Percentiles rank a stretch among this genome's conserved stretches.
These are phyloP conservation scores for Sericinus montela DNA, from an alignment of 2,888 invertebrate species.

Conservation along the genomic window DNA sequence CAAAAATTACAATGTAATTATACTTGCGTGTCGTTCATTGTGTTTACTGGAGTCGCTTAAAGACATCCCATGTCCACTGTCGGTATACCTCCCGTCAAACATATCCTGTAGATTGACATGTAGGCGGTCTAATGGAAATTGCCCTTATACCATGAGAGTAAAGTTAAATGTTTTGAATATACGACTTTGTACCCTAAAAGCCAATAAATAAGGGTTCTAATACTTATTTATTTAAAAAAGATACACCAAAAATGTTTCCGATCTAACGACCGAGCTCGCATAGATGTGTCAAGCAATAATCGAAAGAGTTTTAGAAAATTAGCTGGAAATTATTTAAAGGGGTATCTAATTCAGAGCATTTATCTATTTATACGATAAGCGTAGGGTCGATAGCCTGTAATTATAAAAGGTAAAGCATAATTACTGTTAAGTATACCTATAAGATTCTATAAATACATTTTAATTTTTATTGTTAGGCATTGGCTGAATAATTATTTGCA, in stretches of 20 bases:
- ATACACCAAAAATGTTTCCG: neutral
- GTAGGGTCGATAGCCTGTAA: constrained; percentile 13
- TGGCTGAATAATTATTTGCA: too few species aligned
- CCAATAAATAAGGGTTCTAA: constrained; percentile 20
- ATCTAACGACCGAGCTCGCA: constrained; percentile 18
- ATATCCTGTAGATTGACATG: constrained; percentile 33
- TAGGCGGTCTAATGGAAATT: constrained; percentile 24
- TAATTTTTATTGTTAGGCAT: too few species aligned
- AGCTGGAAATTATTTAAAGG: constrained; percentile 14
- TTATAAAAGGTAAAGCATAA: too few species aligned
- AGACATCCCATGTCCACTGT: constrained; percentile 14
- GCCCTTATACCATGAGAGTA: constrained; percentile 14
- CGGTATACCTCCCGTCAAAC: constrained; percentile 31
- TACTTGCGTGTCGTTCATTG: neutral
- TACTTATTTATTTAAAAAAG: constrained; percentile 19
- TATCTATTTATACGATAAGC: constrained; percentile 20
- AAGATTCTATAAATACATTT: too few species aligned
- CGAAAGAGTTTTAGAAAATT: constrained; percentile 25
- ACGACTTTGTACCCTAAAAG: neutral
- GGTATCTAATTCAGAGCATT: constrained; percentile 26
- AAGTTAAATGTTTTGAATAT: neutral
- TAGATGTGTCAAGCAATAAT: constrained; percentile 30
- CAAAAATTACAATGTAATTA: constrained; percentile 1
- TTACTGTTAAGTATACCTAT: too few species aligned
- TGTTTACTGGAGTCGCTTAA: neutral